These are phyloP conservation scores for Rhyacophila evoluta DNA, from an alignment of 2,888 invertebrate genomes.

Conservation along the genomic window DNA sequence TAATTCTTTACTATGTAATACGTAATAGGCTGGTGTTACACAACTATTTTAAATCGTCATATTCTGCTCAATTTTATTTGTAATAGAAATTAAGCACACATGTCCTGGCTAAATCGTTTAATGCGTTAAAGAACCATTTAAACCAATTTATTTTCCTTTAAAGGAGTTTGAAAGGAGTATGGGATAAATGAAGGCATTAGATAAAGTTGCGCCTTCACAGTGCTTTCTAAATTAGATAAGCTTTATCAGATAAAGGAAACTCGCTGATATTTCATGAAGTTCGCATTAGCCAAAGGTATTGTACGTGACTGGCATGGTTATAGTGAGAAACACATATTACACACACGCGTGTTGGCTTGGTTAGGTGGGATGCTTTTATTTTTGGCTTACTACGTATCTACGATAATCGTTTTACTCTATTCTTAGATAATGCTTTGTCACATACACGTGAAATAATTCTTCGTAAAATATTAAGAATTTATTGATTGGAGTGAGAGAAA, in stretches of 20 bases:
- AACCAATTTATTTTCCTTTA: neutral
- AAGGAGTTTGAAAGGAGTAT: neutral
- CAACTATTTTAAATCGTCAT: too few relatives aligned
- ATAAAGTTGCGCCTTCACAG: neutral
- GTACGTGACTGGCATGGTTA: neutral
- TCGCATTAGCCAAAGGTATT: neutral
- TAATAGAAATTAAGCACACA: too few relatives aligned
- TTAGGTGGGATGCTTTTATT: neutral
- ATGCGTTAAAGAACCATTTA: neutral
- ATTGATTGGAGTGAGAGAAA: too few relatives aligned
- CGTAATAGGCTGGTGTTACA: too few relatives aligned
- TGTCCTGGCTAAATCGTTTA: too few relatives aligned
- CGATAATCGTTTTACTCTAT: neutral
- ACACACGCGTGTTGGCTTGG: neutral
- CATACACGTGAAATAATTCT: too few relatives aligned
- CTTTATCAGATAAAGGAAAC: conserved; percentile 11
- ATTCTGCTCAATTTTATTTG: too few relatives aligned
- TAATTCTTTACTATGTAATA: too few relatives aligned
- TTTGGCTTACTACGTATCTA: neutral
- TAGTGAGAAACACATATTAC: neutral
- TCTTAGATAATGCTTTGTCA: too few relatives aligned
- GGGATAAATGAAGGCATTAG: conserved; percentile 2
- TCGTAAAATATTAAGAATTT: too few relatives aligned
- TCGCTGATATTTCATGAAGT: conserved; percentile 20
- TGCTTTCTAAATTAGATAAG: conserved; percentile 17